phyloP scores from a whole-genome alignment of 2,113 vertebrate genomes.

The Pedetes capensis region DNA sequence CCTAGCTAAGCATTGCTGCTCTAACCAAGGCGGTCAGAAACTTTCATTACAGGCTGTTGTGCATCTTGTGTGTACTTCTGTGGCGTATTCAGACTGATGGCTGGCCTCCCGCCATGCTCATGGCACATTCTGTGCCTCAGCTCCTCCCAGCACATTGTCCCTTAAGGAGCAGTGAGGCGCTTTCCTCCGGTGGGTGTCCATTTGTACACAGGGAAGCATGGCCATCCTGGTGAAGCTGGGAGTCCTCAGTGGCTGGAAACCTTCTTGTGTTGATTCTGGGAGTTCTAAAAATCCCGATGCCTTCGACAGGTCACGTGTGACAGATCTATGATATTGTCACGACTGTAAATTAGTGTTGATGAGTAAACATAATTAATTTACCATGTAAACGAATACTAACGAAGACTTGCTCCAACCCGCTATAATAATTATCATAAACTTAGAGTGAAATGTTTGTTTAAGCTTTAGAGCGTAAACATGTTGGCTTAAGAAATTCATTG shows the following conservation, averaged over 20 bases:
- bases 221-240: constrained; percentile 8
- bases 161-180: not conserved
- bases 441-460: constrained; percentile 19
- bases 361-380: constrained; percentile 40
- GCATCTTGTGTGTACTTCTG: not conserved
- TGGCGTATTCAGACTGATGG: not conserved
- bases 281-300: constrained; percentile 8
- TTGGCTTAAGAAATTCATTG: not conserved
- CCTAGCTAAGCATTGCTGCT: not conserved
- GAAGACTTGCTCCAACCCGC: not conserved
- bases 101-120: not conserved
- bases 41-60: not conserved
- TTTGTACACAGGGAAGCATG: not conserved
- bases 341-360: constrained; percentile 64
- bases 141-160: not conserved
- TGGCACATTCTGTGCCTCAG: not conserved
- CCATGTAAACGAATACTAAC: not conserved
- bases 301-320: constrained; percentile 47
- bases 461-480: not conserved
- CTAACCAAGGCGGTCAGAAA: not conserved
- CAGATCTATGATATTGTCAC: not conserved
- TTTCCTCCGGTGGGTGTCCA: not conserved
- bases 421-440: constrained; percentile 18
- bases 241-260: not conserved
- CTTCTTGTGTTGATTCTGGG: constrained; percentile 15